These are phyloP conservation scores for Drosophila yakuba DNA, from an alignment of 1,140 invertebrate genomes.

Conservation along the genomic window DNA sequence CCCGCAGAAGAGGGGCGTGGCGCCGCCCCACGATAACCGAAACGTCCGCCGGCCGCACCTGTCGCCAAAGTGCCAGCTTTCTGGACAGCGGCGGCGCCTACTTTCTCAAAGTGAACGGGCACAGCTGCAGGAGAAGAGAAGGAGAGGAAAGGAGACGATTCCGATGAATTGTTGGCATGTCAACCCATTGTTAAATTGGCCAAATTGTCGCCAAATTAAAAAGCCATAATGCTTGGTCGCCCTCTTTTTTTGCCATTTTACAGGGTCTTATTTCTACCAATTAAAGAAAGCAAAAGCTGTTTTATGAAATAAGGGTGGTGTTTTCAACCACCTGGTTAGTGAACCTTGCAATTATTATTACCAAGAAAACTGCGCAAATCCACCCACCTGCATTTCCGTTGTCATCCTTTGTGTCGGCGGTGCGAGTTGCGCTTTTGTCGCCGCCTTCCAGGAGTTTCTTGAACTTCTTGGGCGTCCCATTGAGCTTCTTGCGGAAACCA, in stretches of 20 bases:
- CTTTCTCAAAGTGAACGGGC: conserved; percentile 78
- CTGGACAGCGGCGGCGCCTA: conserved; percentile 67
- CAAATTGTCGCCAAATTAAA: conserved; percentile 64
- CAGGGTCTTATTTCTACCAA: not conserved
- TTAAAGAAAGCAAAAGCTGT: too few relatives aligned
- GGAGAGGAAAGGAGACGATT: not conserved
- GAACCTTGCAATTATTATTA: not conserved
- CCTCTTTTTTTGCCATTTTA: conserved; percentile 8
- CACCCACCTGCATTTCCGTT: conserved; percentile 83
- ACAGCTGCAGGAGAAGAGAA: conserved; percentile 10
- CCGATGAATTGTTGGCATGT: conserved; percentile 42
- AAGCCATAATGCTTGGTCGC: conserved; percentile 34
- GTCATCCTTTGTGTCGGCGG: conserved; percentile 70
- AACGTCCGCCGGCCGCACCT: conserved; percentile 64
- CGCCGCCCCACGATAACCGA: conserved; percentile 75
- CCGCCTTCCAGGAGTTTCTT: conserved; percentile 75
- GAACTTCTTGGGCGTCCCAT: conserved; percentile 80
- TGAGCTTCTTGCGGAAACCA: conserved; percentile 85
- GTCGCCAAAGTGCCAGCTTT: conserved; percentile 27
- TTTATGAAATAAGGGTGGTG: too few relatives aligned
- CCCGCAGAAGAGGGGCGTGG: conserved; percentile 76
- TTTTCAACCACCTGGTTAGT: not conserved
- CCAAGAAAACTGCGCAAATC: not conserved
- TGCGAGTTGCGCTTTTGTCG: conserved; percentile 25
- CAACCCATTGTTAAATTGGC: conserved; percentile 41